phyloP scores from a whole-genome alignment of 2,113 vertebrate species.

The Corvus hawaiiensis region DNA sequence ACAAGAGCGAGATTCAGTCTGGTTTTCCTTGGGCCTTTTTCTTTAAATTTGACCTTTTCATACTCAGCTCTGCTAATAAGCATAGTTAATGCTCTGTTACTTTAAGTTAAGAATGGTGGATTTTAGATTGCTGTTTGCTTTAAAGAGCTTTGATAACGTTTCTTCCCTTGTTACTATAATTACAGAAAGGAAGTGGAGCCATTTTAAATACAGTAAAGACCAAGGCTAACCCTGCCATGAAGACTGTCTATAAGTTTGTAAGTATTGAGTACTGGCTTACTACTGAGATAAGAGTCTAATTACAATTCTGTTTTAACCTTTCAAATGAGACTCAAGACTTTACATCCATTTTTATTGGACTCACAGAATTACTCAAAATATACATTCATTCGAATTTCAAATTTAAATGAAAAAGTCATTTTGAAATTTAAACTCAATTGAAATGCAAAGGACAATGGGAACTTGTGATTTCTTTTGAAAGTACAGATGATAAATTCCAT shows the following conservation, averaged over 20 bases:
- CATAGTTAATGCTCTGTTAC: background rate
- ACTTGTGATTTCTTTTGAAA: slow-evolving; percentile 21
- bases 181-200: slow-evolving; percentile 95
- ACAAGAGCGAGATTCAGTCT: background rate
- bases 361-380: slow-evolving; percentile 10
- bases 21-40: background rate
- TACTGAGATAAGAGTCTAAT: slow-evolving; percentile 40
- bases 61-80: background rate
- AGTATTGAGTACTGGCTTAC: slow-evolving; percentile 63
- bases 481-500: slow-evolving; percentile 18
- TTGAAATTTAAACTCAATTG: slow-evolving; percentile 26
- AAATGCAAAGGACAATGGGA: background rate
- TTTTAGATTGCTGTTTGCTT: slow-evolving; percentile 44
- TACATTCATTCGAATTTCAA: background rate
- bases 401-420: slow-evolving; percentile 8
- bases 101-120: slow-evolving; percentile 25
- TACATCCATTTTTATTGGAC: background rate
- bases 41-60: background rate
- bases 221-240: slow-evolving; percentile 98
- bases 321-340: background rate
- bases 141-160: slow-evolving; percentile 11
- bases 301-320: background rate
- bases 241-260: slow-evolving; percentile 98
- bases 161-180: slow-evolving; percentile 52
- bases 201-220: slow-evolving; percentile 97